These are phyloP conservation scores for Peromyscus eremicus DNA, from an alignment of 2,797 vertebrate species.

Conservation along the genomic window DNA sequence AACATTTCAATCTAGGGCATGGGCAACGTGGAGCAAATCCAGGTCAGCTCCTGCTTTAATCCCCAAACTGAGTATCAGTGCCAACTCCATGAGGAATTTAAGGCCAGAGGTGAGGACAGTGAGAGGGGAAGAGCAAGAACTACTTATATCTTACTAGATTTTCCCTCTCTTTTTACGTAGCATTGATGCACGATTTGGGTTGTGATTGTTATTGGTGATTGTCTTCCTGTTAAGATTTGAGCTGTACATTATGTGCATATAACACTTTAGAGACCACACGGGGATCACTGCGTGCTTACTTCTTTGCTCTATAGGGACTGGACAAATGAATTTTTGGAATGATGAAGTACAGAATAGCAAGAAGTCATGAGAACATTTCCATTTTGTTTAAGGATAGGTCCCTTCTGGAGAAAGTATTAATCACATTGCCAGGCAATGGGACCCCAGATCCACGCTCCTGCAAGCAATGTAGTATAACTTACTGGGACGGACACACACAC, in stretches of 20 bases:
- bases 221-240: not conserved
- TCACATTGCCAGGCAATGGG: not conserved
- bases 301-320: not conserved
- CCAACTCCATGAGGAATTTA: constrained; percentile 69
- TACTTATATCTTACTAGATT: constrained; percentile 29
- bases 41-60: constrained; percentile 81
- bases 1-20: constrained; percentile 89
- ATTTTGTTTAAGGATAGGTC: not conserved
- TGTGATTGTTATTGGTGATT: not conserved
- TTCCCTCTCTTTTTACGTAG: not conserved
- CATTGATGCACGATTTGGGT: not conserved
- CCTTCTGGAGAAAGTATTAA: not conserved
- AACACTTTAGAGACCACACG: not conserved
- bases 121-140: constrained; percentile 30
- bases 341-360: not conserved
- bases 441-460: not conserved
- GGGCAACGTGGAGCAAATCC: constrained; percentile 76
- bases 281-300: not conserved
- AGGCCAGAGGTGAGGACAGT: constrained; percentile 48
- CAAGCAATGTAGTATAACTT: not conserved
- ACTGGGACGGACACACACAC: not conserved
- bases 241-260: not conserved
- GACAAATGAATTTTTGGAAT: constrained; percentile 1
- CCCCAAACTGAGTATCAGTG: constrained; percentile 71
- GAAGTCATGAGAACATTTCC: not conserved